Evolutionary conservation across 37 sponge, comb jelly and placozoan genomes (phyloP).

Genomic region (Eunapius fragilis): DNA sequence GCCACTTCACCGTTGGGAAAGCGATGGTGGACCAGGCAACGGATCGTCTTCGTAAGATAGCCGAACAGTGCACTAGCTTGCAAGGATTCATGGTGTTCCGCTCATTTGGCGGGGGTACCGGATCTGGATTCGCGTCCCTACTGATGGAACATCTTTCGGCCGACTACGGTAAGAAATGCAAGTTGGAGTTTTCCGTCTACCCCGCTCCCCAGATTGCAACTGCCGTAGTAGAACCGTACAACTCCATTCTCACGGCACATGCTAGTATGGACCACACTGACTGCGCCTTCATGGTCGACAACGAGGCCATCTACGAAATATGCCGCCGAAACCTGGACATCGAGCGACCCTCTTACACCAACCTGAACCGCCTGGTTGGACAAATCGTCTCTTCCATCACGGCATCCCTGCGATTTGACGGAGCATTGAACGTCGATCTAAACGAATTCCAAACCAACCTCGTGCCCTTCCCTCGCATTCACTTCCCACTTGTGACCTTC

Average conservation of each 20-base stretch:
- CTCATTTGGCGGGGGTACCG: constrained; percentile 98
- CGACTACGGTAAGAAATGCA: constrained; percentile 98
- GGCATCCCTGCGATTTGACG: constrained; percentile 96
- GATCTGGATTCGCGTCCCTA: constrained; percentile 96
- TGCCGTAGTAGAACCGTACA: constrained; percentile 98
- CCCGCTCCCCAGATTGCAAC: constrained; percentile 97
- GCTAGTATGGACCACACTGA: constrained; percentile 98
- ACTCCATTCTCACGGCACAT: constrained; percentile 97
- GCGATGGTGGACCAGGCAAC: constrained; percentile 80
- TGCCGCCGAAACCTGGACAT: constrained; percentile 94
- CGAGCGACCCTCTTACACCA: constrained; percentile 94
- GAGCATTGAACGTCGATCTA: constrained; percentile 96
- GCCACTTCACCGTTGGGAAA: constrained; percentile 97
- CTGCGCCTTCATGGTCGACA: constrained; percentile 99
- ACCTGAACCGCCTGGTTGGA: constrained; percentile 91
- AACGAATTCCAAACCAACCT: constrained; percentile 99
- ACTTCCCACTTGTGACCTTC: constrained; percentile 97
- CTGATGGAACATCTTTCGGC: constrained; percentile 93
- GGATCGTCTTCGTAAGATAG: constrained; percentile 92
- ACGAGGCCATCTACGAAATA: constrained; percentile 98
- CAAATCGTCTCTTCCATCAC: constrained; percentile 97
- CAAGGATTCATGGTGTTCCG: constrained; percentile 95
- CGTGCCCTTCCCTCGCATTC: constrained; percentile 98
- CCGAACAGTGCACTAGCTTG: constrained; percentile 90
- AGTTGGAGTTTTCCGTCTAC: constrained; percentile 96